Conservation (phyloP, 2,113 vertebrate genomes). For the Prionailurus bengalensis region DNA sequence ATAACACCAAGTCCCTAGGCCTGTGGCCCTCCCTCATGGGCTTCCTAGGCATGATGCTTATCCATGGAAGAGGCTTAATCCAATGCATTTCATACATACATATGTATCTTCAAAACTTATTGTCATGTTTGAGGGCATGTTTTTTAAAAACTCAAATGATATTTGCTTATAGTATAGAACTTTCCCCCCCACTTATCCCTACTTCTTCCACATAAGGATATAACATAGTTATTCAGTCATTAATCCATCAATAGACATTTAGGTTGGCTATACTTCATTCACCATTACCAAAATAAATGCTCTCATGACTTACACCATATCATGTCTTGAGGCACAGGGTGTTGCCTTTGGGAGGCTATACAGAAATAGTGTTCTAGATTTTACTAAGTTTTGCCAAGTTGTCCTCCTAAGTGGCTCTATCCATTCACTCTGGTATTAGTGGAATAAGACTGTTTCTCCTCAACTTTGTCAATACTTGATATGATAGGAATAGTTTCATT, state of each 20-base stretch:
- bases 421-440: background rate
- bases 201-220: background rate
- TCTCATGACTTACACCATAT: background rate
- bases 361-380: background rate
- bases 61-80: background rate
- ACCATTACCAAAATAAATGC: background rate
- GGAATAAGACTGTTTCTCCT: background rate
- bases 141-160: background rate
- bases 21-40: background rate
- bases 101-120: background rate
- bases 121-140: background rate
- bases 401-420: background rate
- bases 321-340: background rate
- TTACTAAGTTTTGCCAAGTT: background rate
- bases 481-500: background rate
- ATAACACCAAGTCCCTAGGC: background rate
- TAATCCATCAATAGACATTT: background rate
- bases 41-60: background rate
- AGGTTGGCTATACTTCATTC: background rate
- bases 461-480: background rate
- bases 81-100: background rate
- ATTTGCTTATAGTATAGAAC: background rate
- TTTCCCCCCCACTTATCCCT: background rate
- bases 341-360: background rate
- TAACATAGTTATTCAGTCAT: background rate